Conservation (phyloP, 2,888 invertebrate species). For the Fragum fragum region DNA sequence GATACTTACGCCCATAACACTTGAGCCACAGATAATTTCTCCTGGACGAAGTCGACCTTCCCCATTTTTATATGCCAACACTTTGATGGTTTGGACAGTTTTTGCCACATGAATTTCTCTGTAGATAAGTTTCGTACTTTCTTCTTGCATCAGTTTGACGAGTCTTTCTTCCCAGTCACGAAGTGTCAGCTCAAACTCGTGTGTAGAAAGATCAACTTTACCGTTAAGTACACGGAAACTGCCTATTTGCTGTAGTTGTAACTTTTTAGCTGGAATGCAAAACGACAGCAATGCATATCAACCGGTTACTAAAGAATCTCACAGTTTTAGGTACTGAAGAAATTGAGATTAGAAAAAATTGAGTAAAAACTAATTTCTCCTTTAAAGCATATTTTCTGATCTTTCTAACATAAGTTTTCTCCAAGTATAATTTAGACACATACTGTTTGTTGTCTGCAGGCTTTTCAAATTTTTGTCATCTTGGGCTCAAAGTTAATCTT, state of each 20-base stretch:
- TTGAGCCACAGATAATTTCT: constrained; percentile 85
- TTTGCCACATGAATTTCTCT: constrained; percentile 84
- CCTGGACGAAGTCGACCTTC: constrained; percentile 84
- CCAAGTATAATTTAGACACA: no score
- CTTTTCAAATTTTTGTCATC: no score
- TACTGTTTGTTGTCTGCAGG: no score
- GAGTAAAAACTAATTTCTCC: no score
- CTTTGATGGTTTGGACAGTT: constrained; percentile 83
- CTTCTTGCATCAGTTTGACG: constrained; percentile 79
- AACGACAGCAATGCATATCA: no score
- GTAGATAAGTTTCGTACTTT: constrained; percentile 80
- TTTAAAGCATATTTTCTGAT: no score
- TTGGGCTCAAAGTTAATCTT: no score
- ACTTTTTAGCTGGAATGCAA: constrained; percentile 73
- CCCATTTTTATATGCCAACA: constrained; percentile 86
- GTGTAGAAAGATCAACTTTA: constrained; percentile 86
- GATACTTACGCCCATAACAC: constrained; percentile 83
- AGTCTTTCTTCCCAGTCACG: constrained; percentile 82
- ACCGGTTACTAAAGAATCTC: no score
- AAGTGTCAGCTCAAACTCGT: constrained; percentile 85
- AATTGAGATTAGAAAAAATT: no score
- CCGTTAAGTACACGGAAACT: constrained; percentile 86
- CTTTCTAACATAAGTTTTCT: no score
- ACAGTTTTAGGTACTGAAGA: no score
- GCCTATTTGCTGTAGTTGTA: constrained; percentile 82